Evolutionary conservation across 2,888 invertebrate genomes (phyloP), one percentile per base, ranked within the genome.

Genomic region (Poecilus cupreus): DNA sequence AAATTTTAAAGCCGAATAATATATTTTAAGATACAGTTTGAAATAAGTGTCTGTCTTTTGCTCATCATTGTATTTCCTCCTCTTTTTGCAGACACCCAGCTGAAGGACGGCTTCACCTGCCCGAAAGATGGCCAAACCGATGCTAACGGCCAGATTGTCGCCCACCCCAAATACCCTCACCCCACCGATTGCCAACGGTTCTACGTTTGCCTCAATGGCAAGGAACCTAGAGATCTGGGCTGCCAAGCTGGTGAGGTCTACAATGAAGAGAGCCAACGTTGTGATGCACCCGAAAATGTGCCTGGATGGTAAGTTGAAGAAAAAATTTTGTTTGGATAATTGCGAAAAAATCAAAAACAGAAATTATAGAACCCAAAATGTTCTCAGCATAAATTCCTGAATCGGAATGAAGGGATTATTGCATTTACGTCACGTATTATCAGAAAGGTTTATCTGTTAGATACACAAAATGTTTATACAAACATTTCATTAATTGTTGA

Each of bases 211-310:
- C 89, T 97, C 85, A 96, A 95, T 88, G 96, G 96, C 11, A 91
- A 94, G 26, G 96, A 95, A 85, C 96, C 97, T n/a, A 93, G 97
- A 83, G 96, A 96, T 88, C 93, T 96, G 83, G 96, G 96, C 37
- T 97, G 97, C 90, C 93, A 93, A 86, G 93, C 94, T 78, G 96
- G 97, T 82, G 95, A 96, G 87, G 97, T 97, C n/a, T 97, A 97
- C 91, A 97, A 97, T 87, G 96, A 96, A 84, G 94, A 94, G 83
- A 90, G 92, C 0, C 94, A 96, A 89, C 93, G 92, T 88, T 97
- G 97, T 88, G 97, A 97, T 88, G 94, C 95, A 0, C 97, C 97
- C 37, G 96, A 97, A 90, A 97, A 97, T 89, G 97, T 97, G 78
- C 92, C 94, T 85, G 96, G 96, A 92, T 97, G 97, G 96, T 96